Evolutionary conservation across 92 coral and sea anemone species (phyloP), one percentile per base, ranked within the genome.

Genomic region (Zoanthus solanderi): DNA sequence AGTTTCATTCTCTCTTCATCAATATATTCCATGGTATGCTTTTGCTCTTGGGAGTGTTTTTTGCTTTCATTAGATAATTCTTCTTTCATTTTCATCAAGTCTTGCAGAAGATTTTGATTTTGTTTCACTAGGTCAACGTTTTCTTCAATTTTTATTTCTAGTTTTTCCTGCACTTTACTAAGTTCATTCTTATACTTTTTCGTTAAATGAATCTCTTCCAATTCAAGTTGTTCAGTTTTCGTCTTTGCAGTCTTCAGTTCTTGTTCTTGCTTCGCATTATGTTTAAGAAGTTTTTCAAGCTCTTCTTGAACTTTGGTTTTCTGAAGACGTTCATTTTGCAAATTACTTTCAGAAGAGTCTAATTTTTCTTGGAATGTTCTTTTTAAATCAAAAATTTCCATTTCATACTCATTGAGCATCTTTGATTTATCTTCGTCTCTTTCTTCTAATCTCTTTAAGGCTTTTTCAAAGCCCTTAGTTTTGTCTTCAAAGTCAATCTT

Each of bases 401-500:
- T 77, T 60, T 95, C 98, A 58, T 90, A 89, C 23, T 93, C 93
- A 61, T 77, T 81, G 37, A 91, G 74, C 29, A 89, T 67, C 78
- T 84, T 81, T 32, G 91, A 78, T 56, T 95, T 95, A 75, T 89
- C 93, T 90, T 83, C 90, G 50, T 87, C 57, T 61, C 92, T 92
- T n/a, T 89, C 90, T 78, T 93, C 98, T 16, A 89, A 88, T 84
- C 89, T 89, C 61, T 69, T 89, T 56, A 95, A 71, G 12, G 60
- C 58, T 0, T 93, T 92, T 76, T 85, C 93, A 6, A 93, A 89
- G 71, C 88, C 72, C 63, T 83, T 94, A 3, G 84, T 75, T 75
- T 93, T 92, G 53, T 95, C 96, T 79, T 95, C 98, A 67, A 72
- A 83, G 48, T 93, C 96, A 85, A 69, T 78, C 71, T 79, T 91